Evolutionary conservation across 2,888 invertebrate species (phyloP).

Genomic region (Unio delphinus): DNA sequence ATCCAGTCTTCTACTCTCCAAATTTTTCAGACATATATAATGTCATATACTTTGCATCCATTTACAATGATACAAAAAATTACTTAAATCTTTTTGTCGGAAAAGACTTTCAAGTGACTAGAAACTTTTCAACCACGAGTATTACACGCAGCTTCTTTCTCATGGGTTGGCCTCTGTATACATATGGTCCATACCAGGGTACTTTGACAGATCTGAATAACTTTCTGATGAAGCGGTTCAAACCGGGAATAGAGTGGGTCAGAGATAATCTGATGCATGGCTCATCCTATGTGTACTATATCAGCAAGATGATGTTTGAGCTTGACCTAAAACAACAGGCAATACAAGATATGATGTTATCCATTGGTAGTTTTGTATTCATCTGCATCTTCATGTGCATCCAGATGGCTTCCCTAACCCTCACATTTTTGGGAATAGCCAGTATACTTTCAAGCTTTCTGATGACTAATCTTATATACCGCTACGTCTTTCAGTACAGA

Average conservation of each 20-base stretch:
- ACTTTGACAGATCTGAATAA: slow-evolving; percentile 13
- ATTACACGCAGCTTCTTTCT: slow-evolving; percentile 34
- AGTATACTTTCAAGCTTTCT: slow-evolving; percentile 47
- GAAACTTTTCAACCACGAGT: slow-evolving; percentile 9
- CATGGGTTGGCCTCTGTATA: slow-evolving; percentile 42
- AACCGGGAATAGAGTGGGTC: slow-evolving; percentile 34
- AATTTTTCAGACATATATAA: slow-evolving; percentile 25
- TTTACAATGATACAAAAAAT: slow-evolving; percentile 40
- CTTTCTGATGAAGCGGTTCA: slow-evolving; percentile 28
- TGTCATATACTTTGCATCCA: slow-evolving; percentile 36
- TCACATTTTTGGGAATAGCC: slow-evolving; percentile 42
- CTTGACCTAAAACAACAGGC: slow-evolving; percentile 44
- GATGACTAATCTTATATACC: slow-evolving; percentile 52
- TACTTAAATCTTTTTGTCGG: slow-evolving; percentile 33
- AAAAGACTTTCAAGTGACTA: slow-evolving; percentile 20
- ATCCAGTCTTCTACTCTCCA: slow-evolving; percentile 25
- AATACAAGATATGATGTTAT: slow-evolving; percentile 45
- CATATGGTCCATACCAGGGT: slow-evolving; percentile 12
- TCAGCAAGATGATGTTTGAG: slow-evolving; percentile 39
- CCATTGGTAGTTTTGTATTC: slow-evolving; percentile 53
- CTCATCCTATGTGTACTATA: slow-evolving; percentile 31
- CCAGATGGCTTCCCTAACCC: slow-evolving; percentile 38
- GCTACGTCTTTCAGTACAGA: slow-evolving; percentile 40
- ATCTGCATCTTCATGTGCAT: slow-evolving; percentile 57
- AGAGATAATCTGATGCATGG: slow-evolving; percentile 30